Conservation (phyloP, 2,888 invertebrate species). For the Chloroclystis v-ata region DNA sequence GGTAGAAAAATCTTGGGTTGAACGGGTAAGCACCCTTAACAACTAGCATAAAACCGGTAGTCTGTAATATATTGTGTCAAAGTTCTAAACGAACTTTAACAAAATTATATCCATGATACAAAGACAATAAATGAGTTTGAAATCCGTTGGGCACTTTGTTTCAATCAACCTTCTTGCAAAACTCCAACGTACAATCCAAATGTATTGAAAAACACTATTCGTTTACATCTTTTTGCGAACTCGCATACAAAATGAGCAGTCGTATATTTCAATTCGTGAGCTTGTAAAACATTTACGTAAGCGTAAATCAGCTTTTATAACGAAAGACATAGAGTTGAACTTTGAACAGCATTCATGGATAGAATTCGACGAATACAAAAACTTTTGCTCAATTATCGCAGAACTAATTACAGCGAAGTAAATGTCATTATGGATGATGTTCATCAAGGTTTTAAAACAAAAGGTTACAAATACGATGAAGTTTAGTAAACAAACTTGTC, state of each 20-base stretch:
- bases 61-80: too few relatives aligned
- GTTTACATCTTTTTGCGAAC: neutral
- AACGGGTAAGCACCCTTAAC: too few relatives aligned
- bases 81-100: too few relatives aligned
- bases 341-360: neutral
- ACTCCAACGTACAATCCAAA: neutral
- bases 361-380: neutral
- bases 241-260: neutral
- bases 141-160: too few relatives aligned
- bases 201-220: neutral
- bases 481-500: too few relatives aligned
- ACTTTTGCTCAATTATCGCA: slow-evolving; percentile 1
- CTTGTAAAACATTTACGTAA: neutral
- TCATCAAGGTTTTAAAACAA: neutral
- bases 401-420: slow-evolving; percentile 1
- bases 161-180: too few relatives aligned
- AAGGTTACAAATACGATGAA: neutral
- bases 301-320: neutral
- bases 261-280: neutral
- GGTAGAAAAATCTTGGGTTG: too few relatives aligned
- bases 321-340: neutral
- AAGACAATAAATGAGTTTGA: too few relatives aligned
- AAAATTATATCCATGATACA: too few relatives aligned
- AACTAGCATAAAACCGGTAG: too few relatives aligned
- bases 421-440: neutral